Percentiles rank a stretch among this genome's conserved stretches.
These are phyloP conservation scores for Platygyra sinensis DNA, from an alignment of 64 coral and sea anemone species.

Conservation along the genomic window DNA sequence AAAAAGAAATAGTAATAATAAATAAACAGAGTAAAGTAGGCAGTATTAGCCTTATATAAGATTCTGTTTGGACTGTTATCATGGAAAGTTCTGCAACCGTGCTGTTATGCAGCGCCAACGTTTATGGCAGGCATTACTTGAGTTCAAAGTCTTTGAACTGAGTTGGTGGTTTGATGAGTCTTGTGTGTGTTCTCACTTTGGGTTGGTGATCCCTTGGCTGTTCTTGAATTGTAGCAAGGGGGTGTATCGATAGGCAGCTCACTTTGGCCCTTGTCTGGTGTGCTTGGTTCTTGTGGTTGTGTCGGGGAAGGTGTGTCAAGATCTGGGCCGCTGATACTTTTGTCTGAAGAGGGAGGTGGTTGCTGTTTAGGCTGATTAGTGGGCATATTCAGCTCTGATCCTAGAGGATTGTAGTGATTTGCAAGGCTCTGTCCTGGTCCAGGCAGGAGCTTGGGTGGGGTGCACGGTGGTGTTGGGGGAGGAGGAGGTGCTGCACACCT, in stretches of 20 bases:
- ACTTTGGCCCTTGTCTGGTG: not conserved
- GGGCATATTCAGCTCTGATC: not conserved
- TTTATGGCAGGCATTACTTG: not conserved
- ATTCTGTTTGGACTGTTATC: too few species aligned
- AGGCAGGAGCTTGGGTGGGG: not conserved
- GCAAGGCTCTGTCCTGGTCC: not conserved
- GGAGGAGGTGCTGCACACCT: not conserved
- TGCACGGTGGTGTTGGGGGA: not conserved
- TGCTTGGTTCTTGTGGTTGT: not conserved
- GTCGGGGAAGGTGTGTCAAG: not conserved
- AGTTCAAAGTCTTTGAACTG: not conserved
- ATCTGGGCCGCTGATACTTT: not conserved
- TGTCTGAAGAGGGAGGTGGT: not conserved
- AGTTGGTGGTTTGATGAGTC: slow-evolving; percentile 2
- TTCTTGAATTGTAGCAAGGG: not conserved
- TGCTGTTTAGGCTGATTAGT: not conserved
- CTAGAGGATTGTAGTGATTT: not conserved
- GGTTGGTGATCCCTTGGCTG: not conserved
- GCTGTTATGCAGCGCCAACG: too few species aligned
- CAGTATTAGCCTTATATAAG: too few species aligned
- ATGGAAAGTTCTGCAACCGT: too few species aligned
- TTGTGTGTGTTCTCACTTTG: not conserved
- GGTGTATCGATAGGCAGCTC: not conserved
- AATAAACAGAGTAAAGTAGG: too few species aligned
- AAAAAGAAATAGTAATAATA: too few species aligned